Percentiles rank a stretch among this genome's conserved stretches.
Evolutionary conservation across 2,888 invertebrate genomes (phyloP).

Genomic region (Sphaeridia pumilis): DNA sequence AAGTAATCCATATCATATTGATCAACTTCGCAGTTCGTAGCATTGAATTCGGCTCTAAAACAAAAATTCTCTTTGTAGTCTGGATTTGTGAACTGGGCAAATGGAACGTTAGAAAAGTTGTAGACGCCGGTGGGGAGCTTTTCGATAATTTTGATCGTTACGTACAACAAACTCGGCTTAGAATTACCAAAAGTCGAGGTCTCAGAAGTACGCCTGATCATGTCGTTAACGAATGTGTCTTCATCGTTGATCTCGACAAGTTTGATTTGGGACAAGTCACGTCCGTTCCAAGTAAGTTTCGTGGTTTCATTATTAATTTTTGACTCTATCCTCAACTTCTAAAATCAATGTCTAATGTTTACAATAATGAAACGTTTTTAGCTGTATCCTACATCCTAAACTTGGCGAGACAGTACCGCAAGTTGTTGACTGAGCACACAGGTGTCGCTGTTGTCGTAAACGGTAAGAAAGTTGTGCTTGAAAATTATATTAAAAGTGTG

Average conservation of each 20-base stretch:
- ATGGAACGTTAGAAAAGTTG: slow-evolving; percentile 13
- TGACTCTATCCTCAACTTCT: background rate
- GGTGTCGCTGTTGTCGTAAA: slow-evolving; percentile 14
- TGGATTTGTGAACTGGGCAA: slow-evolving; percentile 11
- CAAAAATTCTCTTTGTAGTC: background rate
- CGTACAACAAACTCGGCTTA: slow-evolving; percentile 11
- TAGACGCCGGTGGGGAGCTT: slow-evolving; percentile 12
- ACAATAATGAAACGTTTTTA: background rate
- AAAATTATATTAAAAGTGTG: too few species aligned
- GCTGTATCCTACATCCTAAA: slow-evolving; percentile 15
- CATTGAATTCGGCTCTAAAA: background rate
- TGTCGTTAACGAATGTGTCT: slow-evolving; percentile 6
- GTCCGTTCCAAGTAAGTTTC: slow-evolving; percentile 12
- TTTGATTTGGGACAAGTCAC: slow-evolving; percentile 11
- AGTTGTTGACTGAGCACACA: slow-evolving; percentile 14
- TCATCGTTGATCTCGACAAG: slow-evolving; percentile 14
- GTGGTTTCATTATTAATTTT: background rate
- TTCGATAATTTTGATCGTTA: slow-evolving; percentile 14
- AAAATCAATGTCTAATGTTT: background rate
- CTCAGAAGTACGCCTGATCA: slow-evolving; percentile 7
- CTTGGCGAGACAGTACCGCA: slow-evolving; percentile 12
- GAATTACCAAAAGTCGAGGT: slow-evolving; percentile 12
- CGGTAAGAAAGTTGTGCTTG: slow-evolving; percentile 8
- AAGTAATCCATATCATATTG: background rate
- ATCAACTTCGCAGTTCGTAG: too few species aligned